These are phyloP conservation scores for Melitaea athalia DNA, from an alignment of 2,888 invertebrate genomes.

Conservation along the genomic window DNA sequence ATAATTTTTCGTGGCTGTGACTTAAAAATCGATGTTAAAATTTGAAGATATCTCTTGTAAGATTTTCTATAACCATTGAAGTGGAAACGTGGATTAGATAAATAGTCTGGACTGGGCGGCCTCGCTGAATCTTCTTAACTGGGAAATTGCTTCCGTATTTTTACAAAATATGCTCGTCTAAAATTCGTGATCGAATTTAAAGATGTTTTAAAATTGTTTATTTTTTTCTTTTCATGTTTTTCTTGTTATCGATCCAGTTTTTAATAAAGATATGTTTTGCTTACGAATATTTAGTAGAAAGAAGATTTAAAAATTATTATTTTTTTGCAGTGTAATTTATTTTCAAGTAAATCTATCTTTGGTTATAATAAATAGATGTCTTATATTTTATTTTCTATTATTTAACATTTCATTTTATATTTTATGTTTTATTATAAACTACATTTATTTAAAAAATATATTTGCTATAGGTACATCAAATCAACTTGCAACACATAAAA, in stretches of 20 bases:
- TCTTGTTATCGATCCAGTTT: background rate
- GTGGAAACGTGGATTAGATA: constrained; percentile 15
- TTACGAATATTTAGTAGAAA: no score
- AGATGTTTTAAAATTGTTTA: background rate
- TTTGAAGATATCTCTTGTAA: background rate
- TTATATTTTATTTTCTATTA: no score
- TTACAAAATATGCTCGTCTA: background rate
- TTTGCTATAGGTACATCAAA: background rate
- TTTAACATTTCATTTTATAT: no score
- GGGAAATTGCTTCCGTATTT: constrained; percentile 3
- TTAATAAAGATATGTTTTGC: no score
- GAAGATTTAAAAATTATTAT: no score
- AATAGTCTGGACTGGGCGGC: constrained; percentile 11
- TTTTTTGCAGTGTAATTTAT: no score
- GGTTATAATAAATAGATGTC: no score
- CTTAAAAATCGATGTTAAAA: background rate
- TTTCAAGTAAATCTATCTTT: no score
- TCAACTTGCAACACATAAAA: background rate
- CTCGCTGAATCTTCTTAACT: constrained; percentile 3
- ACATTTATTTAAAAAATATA: no score
- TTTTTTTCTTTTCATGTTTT: background rate
- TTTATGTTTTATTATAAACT: no score
- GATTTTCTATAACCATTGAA: background rate
- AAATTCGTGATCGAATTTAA: background rate
- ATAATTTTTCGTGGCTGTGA: no score